phyloP scores from a whole-genome alignment of 1,140 invertebrate genomes.

The Heliothis virescens region DNA sequence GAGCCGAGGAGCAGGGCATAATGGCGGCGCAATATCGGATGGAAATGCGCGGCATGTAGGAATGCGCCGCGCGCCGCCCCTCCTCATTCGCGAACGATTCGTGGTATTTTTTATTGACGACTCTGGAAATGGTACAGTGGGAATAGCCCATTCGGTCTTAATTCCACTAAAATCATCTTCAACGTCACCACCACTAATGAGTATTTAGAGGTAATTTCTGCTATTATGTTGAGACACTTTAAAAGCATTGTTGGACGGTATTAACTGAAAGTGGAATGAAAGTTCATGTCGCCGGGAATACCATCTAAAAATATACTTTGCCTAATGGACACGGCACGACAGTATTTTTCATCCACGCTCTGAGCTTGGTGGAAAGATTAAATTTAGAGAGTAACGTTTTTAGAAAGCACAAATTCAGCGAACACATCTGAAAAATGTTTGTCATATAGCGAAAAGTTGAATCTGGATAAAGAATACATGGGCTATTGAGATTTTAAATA shows the following conservation, averaged over 20 bases:
- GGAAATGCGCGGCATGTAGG: slow-evolving; percentile 86
- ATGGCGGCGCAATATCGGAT: slow-evolving; percentile 86
- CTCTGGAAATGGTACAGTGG: slow-evolving; percentile 78
- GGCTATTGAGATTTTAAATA: slow-evolving; percentile 1
- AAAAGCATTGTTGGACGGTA: background rate
- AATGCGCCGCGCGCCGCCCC: slow-evolving; percentile 83
- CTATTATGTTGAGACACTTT: slow-evolving; percentile 6
- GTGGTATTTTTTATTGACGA: slow-evolving; percentile 86
- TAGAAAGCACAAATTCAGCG: slow-evolving; percentile 63
- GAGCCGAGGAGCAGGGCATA: slow-evolving; percentile 78
- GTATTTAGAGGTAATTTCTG: slow-evolving; percentile 27
- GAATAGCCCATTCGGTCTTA: slow-evolving; percentile 70
- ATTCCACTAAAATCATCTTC: slow-evolving; percentile 49
- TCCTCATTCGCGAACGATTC: slow-evolving; percentile 82
- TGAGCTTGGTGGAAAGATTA: slow-evolving; percentile 75
- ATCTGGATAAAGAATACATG: background rate
- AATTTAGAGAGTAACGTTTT: slow-evolving; percentile 78
- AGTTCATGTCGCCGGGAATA: slow-evolving; percentile 68
- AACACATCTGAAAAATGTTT: slow-evolving; percentile 7
- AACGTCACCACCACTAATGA: slow-evolving; percentile 30
- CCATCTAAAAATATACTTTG: slow-evolving; percentile 81
- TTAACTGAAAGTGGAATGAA: slow-evolving; percentile 68
- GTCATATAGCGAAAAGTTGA: background rate
- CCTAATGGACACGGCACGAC: slow-evolving; percentile 81
- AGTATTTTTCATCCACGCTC: slow-evolving; percentile 71